Percentiles rank a stretch among this genome's conserved stretches.
Conservation (phyloP, 1,140 invertebrate genomes). For the Delia radicum region DNA sequence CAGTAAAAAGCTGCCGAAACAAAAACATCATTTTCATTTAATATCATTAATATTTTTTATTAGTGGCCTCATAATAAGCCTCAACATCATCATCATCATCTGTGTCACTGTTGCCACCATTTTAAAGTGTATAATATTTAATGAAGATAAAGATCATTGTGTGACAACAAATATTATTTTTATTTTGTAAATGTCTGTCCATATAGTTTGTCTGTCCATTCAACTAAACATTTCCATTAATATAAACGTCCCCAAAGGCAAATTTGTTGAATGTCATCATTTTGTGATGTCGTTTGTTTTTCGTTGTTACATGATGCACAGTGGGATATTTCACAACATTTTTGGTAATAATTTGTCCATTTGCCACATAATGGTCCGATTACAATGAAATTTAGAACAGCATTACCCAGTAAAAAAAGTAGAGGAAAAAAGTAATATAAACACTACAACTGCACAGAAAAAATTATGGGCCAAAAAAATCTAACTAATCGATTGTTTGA, state of each 20-base stretch:
- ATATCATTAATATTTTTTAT: not conserved
- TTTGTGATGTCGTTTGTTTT: not conserved
- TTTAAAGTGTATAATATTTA: not conserved
- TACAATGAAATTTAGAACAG: no score
- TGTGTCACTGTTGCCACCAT: not conserved
- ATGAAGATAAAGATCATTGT: not conserved
- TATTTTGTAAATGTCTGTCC: not conserved
- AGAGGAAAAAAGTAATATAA: no score
- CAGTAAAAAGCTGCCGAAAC: not conserved
- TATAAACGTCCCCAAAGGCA: slow-evolving; percentile 1
- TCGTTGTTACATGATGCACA: not conserved
- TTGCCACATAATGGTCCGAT: no score
- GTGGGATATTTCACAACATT: no score
- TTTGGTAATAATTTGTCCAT: no score
- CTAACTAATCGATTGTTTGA: no score
- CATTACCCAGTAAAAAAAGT: no score
- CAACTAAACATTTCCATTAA: not conserved
- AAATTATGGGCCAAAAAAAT: no score
- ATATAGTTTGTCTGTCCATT: not conserved
- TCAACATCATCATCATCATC: not conserved
- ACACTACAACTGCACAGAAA: no score
- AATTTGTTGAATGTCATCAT: slow-evolving; percentile 2
- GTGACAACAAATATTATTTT: not conserved
- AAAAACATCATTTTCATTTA: not conserved
- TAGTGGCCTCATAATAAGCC: not conserved